Evolutionary conservation across 2,113 vertebrate genomes (phyloP).

Genomic region (Sylvicapra grimmia): DNA sequence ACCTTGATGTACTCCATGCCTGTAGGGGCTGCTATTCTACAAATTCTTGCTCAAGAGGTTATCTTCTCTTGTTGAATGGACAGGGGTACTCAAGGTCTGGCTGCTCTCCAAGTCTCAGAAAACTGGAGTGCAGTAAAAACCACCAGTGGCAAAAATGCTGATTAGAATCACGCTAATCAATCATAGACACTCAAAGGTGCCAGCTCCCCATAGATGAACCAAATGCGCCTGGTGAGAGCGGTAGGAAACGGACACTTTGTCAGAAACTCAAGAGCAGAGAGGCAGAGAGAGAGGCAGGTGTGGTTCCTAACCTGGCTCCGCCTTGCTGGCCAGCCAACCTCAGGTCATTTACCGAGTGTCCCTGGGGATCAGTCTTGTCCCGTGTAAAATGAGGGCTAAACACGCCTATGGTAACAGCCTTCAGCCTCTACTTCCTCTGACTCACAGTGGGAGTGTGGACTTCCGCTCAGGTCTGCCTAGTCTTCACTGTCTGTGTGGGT

Average conservation of each 20-base stretch:
- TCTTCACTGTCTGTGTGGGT: neutral
- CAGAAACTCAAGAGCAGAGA: neutral
- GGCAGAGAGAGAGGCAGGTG: neutral
- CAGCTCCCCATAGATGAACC: neutral
- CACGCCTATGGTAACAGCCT: neutral
- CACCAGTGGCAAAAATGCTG: neutral
- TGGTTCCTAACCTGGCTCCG: neutral
- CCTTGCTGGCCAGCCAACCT: neutral
- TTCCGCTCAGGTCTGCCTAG: neutral
- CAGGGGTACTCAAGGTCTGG: neutral
- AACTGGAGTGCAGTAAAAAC: neutral
- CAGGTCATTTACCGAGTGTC: neutral
- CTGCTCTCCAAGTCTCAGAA: neutral
- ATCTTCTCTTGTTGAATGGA: neutral
- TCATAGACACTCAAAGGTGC: rapidly evolving
- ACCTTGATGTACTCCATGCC: neutral
- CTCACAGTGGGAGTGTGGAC: neutral
- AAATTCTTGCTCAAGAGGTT: neutral
- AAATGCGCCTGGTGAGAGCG: rapidly evolving
- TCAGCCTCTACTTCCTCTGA: neutral
- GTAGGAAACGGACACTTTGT: neutral
- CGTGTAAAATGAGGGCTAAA: neutral
- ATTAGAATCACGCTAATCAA: neutral
- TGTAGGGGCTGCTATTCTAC: neutral
- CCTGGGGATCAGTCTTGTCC: neutral